Conservation (phyloP, 1,140 invertebrate species). For the Lepidurus arcticus region DNA sequence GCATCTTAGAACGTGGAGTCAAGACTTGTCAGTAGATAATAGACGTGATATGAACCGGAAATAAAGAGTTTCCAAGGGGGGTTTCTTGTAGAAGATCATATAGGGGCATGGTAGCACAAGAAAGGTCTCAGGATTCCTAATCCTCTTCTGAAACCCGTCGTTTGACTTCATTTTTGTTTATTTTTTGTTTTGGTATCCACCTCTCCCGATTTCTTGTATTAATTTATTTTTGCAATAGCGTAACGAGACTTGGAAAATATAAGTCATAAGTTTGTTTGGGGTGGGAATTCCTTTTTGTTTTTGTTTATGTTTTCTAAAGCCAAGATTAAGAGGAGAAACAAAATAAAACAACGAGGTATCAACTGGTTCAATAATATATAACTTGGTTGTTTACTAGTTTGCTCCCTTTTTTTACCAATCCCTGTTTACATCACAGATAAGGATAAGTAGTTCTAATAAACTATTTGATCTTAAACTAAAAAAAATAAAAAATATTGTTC, state of each 20-base stretch:
- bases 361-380: background rate
- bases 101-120: background rate
- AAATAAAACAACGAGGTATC: background rate
- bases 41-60: background rate
- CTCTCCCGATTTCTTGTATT: background rate
- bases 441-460: background rate
- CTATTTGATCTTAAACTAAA: background rate
- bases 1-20: background rate
- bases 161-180: background rate
- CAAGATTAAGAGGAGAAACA: background rate
- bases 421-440: constrained; percentile 10
- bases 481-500: background rate
- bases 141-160: background rate
- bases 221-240: background rate
- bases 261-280: background rate
- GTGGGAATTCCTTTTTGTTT: background rate
- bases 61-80: background rate
- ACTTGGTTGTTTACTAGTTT: background rate
- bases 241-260: background rate
- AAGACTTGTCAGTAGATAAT: background rate
- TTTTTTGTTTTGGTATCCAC: background rate
- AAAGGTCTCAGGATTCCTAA: background rate
- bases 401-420: background rate
- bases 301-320: background rate
- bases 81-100: background rate